phyloP scores from a whole-genome alignment of 2,888 invertebrate genomes.

The Laspeyria flexula region DNA sequence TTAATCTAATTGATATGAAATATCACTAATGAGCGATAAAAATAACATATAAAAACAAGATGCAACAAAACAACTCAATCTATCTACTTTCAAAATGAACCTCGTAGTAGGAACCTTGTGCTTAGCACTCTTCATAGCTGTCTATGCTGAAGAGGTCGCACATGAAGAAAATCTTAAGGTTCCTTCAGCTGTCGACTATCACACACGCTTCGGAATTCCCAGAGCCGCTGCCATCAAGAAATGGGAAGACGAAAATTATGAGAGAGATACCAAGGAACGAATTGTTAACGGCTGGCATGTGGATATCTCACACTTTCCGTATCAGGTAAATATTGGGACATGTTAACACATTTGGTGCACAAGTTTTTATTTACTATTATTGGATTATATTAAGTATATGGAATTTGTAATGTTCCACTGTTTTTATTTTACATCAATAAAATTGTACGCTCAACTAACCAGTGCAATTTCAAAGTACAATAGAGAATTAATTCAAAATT shows the following conservation, averaged over 20 bases:
- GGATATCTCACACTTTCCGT: slow-evolving; percentile 56
- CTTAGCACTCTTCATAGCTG: slow-evolving; percentile 13
- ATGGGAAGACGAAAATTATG: slow-evolving; percentile 43
- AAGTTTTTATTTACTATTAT: no score
- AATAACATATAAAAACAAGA: no score
- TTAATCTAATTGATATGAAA: no score
- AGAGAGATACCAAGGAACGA: slow-evolving; percentile 31
- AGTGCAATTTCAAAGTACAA: no score
- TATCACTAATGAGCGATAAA: background rate
- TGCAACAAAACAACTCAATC: background rate
- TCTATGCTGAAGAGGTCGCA: slow-evolving; percentile 5
- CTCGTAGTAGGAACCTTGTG: slow-evolving; percentile 7
- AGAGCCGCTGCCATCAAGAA: slow-evolving; percentile 51
- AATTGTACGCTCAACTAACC: no score
- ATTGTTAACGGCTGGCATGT: slow-evolving; percentile 60
- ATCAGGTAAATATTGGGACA: slow-evolving; percentile 55
- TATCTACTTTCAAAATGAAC: slow-evolving; percentile 25
- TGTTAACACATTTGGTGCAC: no score
- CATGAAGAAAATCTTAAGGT: background rate
- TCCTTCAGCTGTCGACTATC: slow-evolving; percentile 14
- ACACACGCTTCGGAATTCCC: slow-evolving; percentile 54
- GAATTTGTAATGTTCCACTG: no score
- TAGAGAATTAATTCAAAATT: no score
- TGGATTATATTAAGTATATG: no score
- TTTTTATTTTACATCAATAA: no score